These are phyloP conservation scores for Acleris cristana DNA, from an alignment of 2,888 invertebrate species.

Conservation along the genomic window DNA sequence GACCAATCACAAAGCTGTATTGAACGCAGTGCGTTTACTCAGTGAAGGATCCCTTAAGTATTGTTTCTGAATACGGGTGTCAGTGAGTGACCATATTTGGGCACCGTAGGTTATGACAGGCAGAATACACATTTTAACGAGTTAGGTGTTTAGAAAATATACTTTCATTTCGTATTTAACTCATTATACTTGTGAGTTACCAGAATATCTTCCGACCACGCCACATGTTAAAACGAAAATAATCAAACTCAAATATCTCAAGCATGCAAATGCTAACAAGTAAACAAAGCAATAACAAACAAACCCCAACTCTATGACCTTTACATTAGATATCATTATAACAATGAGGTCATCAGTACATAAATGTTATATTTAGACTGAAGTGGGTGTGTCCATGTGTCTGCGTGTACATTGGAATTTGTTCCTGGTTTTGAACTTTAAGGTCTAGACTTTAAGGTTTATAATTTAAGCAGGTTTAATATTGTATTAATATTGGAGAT, in stretches of 20 bases:
- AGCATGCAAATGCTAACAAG: constrained; percentile 8
- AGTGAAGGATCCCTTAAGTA: too few relatives aligned
- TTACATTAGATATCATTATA: constrained; percentile 10
- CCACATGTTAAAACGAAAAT: neutral
- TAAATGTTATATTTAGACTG: constrained; percentile 34
- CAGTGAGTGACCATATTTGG: too few relatives aligned
- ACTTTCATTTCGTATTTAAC: too few relatives aligned
- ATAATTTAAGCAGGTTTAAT: neutral
- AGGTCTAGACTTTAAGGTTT: neutral
- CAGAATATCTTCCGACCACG: neutral
- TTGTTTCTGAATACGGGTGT: too few relatives aligned
- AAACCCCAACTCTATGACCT: constrained; percentile 21
- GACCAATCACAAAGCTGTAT: too few relatives aligned
- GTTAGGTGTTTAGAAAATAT: too few relatives aligned
- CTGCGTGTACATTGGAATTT: neutral
- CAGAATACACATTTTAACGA: too few relatives aligned
- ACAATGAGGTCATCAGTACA: constrained; percentile 28
- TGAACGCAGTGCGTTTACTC: too few relatives aligned
- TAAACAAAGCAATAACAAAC: constrained; percentile 1
- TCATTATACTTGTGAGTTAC: too few relatives aligned
- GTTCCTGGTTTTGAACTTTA: constrained; percentile 9
- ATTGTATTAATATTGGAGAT: constrained; percentile 16
- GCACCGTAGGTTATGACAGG: too few relatives aligned
- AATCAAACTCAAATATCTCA: constrained; percentile 21
- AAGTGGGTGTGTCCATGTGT: constrained; percentile 29